Percentiles rank a stretch among this genome's conserved stretches.
These are phyloP conservation scores for Pardosa pseudoannulata DNA, from an alignment of 2,888 invertebrate genomes.

Conservation along the genomic window DNA sequence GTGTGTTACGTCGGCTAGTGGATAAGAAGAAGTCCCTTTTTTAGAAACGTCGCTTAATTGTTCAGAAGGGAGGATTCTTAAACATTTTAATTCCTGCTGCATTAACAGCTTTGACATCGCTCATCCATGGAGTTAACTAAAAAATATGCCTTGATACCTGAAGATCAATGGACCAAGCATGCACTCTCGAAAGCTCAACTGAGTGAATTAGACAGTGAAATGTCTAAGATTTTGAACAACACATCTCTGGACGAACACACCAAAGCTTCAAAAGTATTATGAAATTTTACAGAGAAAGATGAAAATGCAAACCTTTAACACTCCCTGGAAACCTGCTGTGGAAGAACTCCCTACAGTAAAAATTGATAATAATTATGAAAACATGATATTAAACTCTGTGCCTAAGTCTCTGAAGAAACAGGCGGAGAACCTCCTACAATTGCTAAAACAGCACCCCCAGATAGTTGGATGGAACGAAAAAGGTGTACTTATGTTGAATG, in stretches of 20 bases:
- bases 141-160: neutral
- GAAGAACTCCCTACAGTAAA: too few relatives aligned
- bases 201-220: constrained; percentile 5
- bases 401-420: too few relatives aligned
- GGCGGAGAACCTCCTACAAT: too few relatives aligned
- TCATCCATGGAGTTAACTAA: constrained; percentile 26
- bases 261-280: neutral
- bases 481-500: too few relatives aligned
- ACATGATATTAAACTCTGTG: too few relatives aligned
- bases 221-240: neutral
- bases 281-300: constrained; percentile 18
- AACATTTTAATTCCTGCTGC: constrained; percentile 13
- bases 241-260: neutral
- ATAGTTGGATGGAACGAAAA: too few relatives aligned
- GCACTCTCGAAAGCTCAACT: neutral
- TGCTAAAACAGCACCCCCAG: too few relatives aligned
- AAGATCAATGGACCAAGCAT: neutral
- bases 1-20: neutral
- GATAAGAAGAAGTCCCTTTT: neutral
- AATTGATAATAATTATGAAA: too few relatives aligned
- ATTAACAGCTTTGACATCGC: neutral
- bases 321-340: too few relatives aligned
- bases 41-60: neutral
- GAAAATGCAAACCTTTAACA: neutral
- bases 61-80: constrained; percentile 16